A percentile compares a stretch with the other conserved stretches of the same genome.
phyloP scores from a whole-genome alignment of 2,797 vertebrate genomes.

The Thripadectes ignobilis region DNA sequence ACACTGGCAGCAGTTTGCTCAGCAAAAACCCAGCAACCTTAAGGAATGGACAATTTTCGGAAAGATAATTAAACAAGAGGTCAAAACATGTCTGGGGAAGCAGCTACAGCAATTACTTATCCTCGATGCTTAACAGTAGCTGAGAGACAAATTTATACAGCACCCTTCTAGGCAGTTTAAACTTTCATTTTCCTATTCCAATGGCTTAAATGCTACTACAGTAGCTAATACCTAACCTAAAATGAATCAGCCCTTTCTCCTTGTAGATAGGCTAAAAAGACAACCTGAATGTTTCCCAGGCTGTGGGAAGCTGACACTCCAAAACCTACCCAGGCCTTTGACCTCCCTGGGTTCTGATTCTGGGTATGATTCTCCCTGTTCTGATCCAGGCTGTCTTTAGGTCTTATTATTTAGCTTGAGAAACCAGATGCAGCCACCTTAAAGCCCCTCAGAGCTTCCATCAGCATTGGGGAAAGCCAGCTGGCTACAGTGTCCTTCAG shows the following conservation, averaged over 20 bases:
- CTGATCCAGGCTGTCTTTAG: neutral
- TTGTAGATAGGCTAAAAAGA: neutral
- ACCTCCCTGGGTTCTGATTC: neutral
- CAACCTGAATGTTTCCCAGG: neutral
- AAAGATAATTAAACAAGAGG: constrained; percentile 37
- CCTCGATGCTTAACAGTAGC: neutral
- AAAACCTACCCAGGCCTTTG: neutral
- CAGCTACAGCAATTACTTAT: neutral
- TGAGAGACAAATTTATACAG: neutral
- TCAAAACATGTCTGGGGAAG: neutral
- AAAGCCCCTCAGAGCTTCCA: neutral
- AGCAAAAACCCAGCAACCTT: neutral
- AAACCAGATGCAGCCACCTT: neutral
- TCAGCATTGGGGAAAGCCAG: neutral
- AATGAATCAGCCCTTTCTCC: neutral
- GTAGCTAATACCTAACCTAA: neutral
- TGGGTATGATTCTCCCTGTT: neutral
- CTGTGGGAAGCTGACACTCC: neutral
- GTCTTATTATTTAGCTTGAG: neutral
- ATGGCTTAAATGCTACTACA: neutral
- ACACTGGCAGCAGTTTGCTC: neutral
- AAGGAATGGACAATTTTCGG: neutral
- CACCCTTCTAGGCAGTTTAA: neutral
- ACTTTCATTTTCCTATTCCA: neutral
- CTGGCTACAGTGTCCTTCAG: neutral